Evolutionary conservation across 2,888 invertebrate species (phyloP), one percentile per base, ranked within the genome.

Genomic region (Heliconius hortense): DNA sequence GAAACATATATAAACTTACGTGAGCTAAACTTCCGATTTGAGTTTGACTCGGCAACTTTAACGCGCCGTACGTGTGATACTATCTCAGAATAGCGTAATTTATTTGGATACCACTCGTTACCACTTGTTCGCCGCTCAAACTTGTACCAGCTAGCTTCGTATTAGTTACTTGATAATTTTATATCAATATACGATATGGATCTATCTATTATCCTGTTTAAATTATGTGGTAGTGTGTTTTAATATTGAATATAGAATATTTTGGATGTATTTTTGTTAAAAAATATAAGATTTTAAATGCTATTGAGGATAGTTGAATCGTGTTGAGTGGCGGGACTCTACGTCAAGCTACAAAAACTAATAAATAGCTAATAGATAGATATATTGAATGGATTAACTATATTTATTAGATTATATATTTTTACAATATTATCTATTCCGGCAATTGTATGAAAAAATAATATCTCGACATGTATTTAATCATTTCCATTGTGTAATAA

Each of bases 21-120:
- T 77, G 78, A 83, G 81, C 81, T 78, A 79, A 82, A 82, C 82
- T 85, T 87, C 85, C 86, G 83, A 84, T 84, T 84, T 82, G 83
- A 85, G 83, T 86, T 86, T 82, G 79, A 83, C 81, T 80, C 78
- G 78, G 80, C 84, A 85, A 82, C 84, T 84, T 82, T 81, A 81
- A 81, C 82, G 80, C 82, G 73, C 72, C 71, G 81, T 82, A 85
- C 84, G 83, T 85, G 84, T 81, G 77, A 81, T 82, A 82, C 81
- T 83, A 83, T 79, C 80, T 81, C 77, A 80, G 80, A 82, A 82
- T 81, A 81, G 79, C 79, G 76, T 81, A 79, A 80, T 81, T 82
- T 82, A 80, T 82, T 82, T 79, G 80, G 79, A 80, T 81, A 79
- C 79, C 79, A 81, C 81, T 81, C 79, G 79, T 81, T 81, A 78